Evolutionary conservation across 2,888 invertebrate species (phyloP), one percentile per base, ranked within the genome.

Genomic region (Trissolcus japonicus): DNA sequence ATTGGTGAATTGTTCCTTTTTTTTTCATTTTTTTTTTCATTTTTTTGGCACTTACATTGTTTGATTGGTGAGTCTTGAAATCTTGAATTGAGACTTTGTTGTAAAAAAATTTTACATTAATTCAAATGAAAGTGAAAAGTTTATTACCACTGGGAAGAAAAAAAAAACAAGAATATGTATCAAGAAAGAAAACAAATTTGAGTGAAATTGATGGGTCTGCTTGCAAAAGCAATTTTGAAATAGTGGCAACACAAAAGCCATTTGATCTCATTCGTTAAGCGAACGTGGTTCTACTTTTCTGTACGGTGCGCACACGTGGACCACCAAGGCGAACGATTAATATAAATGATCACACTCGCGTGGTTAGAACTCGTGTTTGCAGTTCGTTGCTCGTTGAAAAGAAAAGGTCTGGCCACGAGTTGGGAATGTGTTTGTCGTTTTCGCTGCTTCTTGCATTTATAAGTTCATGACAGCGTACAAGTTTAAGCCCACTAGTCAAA

Each of bases 401-500:
- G 73, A 73, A 73, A 74, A 74, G 78, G 61, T 55, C 43, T 17
- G 29, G 55, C 29, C 25, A 6, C 56, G 67, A 54, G 55, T 69
- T 73, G 54, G 65, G 67, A 73, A 73, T 77, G 77, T 62, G 72
- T 65, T 68, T 65, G 73, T 73, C 61, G 68, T 77, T 71, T 79
- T 80, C 78, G 80, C 71, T 57, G 63, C 69, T 77, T 79, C 76
- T 81, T 75, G 71, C 76, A 81, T 80, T 82, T 81, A 81, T 82
- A 81, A 65, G 56, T 60, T 63, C 55, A 35, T 61, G 66, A 65
- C 71, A 63, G 72, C 40, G 46, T 50, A 74, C 66, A 74, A 67
- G 67, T 16, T 43, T 56, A 41, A 48, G 48, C 29, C 13, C 40
- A 57, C 66, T 50, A 50, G 25, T 50, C 29, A 29, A 59, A 57